phyloP scores from a whole-genome alignment of 2,888 invertebrate genomes.

The Agonum fuliginosum region DNA sequence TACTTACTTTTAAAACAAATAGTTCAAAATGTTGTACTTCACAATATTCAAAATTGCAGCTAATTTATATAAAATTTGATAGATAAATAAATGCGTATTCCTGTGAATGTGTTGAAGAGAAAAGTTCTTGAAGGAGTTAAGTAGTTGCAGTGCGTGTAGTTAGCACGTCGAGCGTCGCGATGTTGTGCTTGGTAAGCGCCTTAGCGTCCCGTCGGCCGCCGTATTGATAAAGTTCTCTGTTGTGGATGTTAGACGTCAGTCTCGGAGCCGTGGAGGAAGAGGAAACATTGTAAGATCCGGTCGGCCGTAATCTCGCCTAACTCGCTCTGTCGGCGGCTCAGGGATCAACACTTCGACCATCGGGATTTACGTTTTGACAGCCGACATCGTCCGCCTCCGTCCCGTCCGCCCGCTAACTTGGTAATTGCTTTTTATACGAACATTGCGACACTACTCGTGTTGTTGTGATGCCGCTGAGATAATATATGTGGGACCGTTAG shows the following conservation, averaged over 20 bases:
- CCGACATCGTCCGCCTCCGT: slow-evolving; percentile 65
- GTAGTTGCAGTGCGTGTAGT: too few relatives aligned
- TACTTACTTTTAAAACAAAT: too few relatives aligned
- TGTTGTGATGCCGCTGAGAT: neutral
- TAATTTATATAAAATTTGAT: too few relatives aligned
- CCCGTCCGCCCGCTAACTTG: slow-evolving; percentile 64
- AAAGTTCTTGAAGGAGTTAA: too few relatives aligned
- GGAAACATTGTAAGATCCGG: slow-evolving; percentile 45
- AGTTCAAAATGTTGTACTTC: too few relatives aligned
- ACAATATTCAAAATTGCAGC: too few relatives aligned
- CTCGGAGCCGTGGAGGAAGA: slow-evolving; percentile 1
- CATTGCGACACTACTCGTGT: neutral
- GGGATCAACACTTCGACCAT: slow-evolving; percentile 68
- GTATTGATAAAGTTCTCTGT: slow-evolving; percentile 30
- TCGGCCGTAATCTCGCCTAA: slow-evolving; percentile 43
- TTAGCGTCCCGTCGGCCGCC: neutral
- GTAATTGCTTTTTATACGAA: slow-evolving; percentile 68
- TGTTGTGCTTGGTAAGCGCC: slow-evolving; percentile 18
- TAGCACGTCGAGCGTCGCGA: neutral
- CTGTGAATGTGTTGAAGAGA: too few relatives aligned
- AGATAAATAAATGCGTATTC: too few relatives aligned
- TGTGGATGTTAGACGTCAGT: slow-evolving; percentile 38
- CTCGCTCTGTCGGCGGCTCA: slow-evolving; percentile 33
- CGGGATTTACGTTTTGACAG: slow-evolving; percentile 69
- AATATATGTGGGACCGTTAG: slow-evolving; percentile 50